A percentile compares a stretch with the other conserved stretches of the same genome.
These are phyloP conservation scores for Dicentrarchus labrax DNA, from an alignment of 2,113 vertebrate species.

Conservation along the genomic window DNA sequence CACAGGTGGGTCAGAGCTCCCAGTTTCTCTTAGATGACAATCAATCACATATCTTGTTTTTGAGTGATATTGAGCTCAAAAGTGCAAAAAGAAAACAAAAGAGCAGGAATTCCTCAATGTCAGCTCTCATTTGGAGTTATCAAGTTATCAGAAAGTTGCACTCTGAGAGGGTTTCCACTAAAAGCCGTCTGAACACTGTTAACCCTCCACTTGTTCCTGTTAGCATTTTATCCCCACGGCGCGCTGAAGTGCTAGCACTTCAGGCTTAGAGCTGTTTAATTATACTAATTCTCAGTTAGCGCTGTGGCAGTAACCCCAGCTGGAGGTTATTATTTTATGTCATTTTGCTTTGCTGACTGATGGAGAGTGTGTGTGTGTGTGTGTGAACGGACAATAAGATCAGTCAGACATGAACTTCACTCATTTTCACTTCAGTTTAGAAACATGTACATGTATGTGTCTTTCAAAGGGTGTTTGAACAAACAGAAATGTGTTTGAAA, in stretches of 20 bases:
- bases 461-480: too few species aligned
- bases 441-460: too few species aligned
- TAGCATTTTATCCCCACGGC: conserved; percentile 10
- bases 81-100: background rate
- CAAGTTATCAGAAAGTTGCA: background rate
- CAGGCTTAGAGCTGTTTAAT: conserved; percentile 41
- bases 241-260: conserved; percentile 21
- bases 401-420: background rate
- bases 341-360: background rate
- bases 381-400: background rate
- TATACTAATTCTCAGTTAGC: conserved; percentile 47
- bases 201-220: conserved; percentile 3
- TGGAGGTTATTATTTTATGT: conserved; percentile 12
- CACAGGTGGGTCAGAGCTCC: background rate
- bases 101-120: too few species aligned
- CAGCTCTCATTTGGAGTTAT: background rate
- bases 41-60: background rate
- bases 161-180: background rate
- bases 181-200: background rate
- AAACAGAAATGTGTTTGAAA: too few species aligned
- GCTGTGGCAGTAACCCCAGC: conserved; percentile 9
- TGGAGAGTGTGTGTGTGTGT: background rate
- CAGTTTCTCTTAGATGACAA: background rate
- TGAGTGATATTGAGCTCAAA: background rate
- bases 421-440: background rate